Evolutionary conservation across 2,888 invertebrate genomes (phyloP), one percentile per base, ranked within the genome.

Genomic region (Lissonota sp.): DNA sequence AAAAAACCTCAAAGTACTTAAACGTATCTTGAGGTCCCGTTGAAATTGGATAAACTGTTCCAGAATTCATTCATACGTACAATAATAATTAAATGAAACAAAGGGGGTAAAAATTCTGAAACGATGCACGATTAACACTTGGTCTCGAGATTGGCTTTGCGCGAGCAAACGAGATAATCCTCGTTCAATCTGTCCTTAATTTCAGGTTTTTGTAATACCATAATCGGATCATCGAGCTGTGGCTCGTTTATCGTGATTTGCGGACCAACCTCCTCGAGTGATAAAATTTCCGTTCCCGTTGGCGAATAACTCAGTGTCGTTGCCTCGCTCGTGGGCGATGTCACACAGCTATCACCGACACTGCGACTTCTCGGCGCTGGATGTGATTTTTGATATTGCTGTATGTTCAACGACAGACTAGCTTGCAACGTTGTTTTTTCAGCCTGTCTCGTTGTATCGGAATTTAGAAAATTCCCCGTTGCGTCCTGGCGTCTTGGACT

Each of bases 291-390:
- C 4, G 90, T 90, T 5, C 86, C 87, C 39, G 90, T 89, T n/a
- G 90, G 89, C 39, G 90, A 91, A 72, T 88, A 91, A 69, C 89
- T 90, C 42, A 83, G 53, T 2, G 85, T 85, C 6, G 90, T 90
- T 6, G 87, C 90, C 63, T 92, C 91, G 82, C 90, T 91, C 6
- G 88, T 90, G 4, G 90, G 90, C 40, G 89, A 92, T 0, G 90
- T 91, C 10, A 91, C 89, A 79, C 91, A 91, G 74, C 90, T 90
- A n/a, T 89, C 90, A 7, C 86, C 87, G 8, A 89, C 89, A 79
- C 90, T 90, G 63, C 88, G 87, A 74, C 89, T 90, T 14, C 90
- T 86, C 42, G 87, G 86, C 6, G 87, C 79, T 4, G 85, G 84
- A 40, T 86, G 85, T 7, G 85, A 79, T 63, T 86, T 89, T 66